Evolutionary conservation across 2,888 invertebrate species (phyloP), one percentile per base, ranked within the genome.

Genomic region (Agrochola lota): DNA sequence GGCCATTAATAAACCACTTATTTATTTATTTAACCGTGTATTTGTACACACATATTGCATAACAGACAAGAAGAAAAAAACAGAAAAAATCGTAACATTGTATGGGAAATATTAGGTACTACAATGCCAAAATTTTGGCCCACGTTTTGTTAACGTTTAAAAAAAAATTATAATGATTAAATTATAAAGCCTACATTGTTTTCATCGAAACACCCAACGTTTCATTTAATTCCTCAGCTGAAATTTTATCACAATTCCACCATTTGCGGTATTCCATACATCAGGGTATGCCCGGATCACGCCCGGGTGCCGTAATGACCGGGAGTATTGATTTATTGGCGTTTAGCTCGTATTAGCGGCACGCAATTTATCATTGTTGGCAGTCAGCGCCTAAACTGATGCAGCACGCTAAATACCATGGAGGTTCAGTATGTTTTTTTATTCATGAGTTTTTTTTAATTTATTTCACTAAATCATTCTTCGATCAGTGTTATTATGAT

Each of bases 281-380:
- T 76, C 80, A 73, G 80, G 57, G 66, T 74, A 86, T 86, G 84
- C 80, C 84, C 85, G 86, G 73, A 79, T 87, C 85, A 88, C 86
- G 89, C 86, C 86, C 85, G 83, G 86, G 46, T 71, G 43, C 72
- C 71, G 85, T 91, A 91, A 90, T 91, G 89, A 89, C 88, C 85
- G 81, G 83, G 83, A 86, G 89, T 93, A 94, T 94, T 94, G 94
- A 94, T 94, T 93, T 94, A 93, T 92, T 91, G 91, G 86, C 91
- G 90, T 91, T 93, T 92, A 93, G 90, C 90, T 89, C 85, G 89
- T 90, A 93, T 93, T 82, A 87, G 83, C 78, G 78, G 77, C 82
- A 71, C 77, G 69, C 85, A 79, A 78, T 88, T 87, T 87, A 87
- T 88, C 87, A 87, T 80, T 74, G 77, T 78, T 82, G 78, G 74